Percentiles rank a stretch among this genome's conserved stretches.
phyloP scores from a whole-genome alignment of 2,113 vertebrate genomes.

The Chitala chitala region DNA sequence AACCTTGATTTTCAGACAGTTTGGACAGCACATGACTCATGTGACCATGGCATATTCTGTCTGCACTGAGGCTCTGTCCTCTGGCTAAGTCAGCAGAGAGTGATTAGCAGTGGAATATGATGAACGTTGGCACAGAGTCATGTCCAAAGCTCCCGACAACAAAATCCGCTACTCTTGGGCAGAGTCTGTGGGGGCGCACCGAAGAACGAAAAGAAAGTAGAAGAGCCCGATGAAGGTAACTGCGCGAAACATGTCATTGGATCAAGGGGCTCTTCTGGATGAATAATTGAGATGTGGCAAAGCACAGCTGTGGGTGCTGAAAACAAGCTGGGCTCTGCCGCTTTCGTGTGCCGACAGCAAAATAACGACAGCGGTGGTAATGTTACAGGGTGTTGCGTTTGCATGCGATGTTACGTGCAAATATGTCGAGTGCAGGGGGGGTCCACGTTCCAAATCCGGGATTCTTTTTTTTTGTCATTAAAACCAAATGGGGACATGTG shows the following conservation, averaged over 20 bases:
- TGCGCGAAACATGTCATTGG: slow-evolving; percentile 10
- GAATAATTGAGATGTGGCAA: slow-evolving; percentile 1
- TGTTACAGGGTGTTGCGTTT: too few relatives aligned
- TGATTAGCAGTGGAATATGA: slow-evolving; percentile 25
- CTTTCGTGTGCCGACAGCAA: too few relatives aligned
- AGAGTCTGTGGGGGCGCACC: slow-evolving; percentile 20
- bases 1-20: too few relatives aligned
- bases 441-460: too few relatives aligned
- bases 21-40: background rate
- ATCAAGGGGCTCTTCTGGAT: background rate
- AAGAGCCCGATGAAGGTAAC: background rate
- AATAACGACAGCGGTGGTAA: too few relatives aligned
- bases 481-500: too few relatives aligned
- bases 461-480: too few relatives aligned
- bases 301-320: background rate
- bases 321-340: too few relatives aligned
- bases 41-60: background rate
- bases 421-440: too few relatives aligned
- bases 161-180: slow-evolving; percentile 48
- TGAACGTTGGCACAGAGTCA: slow-evolving; percentile 16
- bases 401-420: too few relatives aligned
- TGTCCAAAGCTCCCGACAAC: slow-evolving; percentile 28
- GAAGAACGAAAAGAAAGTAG: background rate
- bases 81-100: slow-evolving; percentile 15
- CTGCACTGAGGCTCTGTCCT: slow-evolving; percentile 15